Conservation (phyloP, 2,113 vertebrate species). For the Thinocorus orbignyianus region DNA sequence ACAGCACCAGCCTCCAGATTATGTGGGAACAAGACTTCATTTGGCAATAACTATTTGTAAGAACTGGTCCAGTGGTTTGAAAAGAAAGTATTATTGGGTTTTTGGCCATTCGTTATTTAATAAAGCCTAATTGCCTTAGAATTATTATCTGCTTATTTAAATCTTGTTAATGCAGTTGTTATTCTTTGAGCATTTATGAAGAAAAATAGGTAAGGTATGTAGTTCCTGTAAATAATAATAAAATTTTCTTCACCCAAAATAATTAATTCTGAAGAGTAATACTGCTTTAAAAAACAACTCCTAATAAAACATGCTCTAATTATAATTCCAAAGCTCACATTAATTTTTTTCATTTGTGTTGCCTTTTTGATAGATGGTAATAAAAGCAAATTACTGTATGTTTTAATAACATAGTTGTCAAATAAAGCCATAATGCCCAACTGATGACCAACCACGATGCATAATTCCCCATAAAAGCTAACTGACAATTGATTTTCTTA, state of each 20-base stretch:
- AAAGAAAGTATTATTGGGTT: background rate
- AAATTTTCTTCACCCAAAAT: constrained; percentile 58
- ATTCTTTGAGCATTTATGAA: constrained; percentile 16
- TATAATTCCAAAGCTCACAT: constrained; percentile 61
- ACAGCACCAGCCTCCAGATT: background rate
- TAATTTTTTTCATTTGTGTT: constrained; percentile 60
- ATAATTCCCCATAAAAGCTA: constrained; percentile 70
- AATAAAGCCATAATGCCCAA: constrained; percentile 51
- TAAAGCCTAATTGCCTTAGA: background rate
- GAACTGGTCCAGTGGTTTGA: background rate
- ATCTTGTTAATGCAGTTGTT: background rate
- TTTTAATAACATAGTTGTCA: constrained; percentile 70
- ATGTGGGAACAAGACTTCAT: background rate
- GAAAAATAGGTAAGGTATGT: constrained; percentile 2
- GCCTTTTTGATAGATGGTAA: constrained; percentile 67
- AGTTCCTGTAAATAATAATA: constrained; percentile 52
- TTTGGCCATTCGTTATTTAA: background rate
- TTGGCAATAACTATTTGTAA: background rate
- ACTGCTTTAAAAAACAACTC: constrained; percentile 27
- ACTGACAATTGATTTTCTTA: constrained; percentile 73
- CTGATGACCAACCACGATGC: constrained; percentile 46
- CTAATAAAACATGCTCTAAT: constrained; percentile 57
- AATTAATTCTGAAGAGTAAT: constrained; percentile 54
- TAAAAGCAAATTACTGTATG: constrained; percentile 70
- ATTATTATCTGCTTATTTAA: constrained; percentile 13